Percentiles rank a stretch among this genome's conserved stretches.
phyloP scores from a whole-genome alignment of 2,888 invertebrate genomes.

The Hirudinaria manillensis region DNA sequence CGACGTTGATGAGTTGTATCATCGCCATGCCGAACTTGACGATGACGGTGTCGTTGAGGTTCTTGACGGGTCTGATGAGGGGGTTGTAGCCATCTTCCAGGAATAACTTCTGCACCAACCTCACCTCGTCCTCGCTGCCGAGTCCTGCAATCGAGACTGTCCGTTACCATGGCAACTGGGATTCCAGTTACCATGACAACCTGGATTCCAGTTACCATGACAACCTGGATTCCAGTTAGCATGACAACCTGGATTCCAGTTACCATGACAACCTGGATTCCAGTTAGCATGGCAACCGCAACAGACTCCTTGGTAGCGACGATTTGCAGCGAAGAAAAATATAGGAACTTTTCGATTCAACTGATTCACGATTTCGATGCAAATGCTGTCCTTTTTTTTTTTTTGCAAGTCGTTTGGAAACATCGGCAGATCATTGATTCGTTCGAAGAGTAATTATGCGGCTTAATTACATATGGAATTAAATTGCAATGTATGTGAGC shows the following conservation, averaged over 20 bases:
- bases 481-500: too few species aligned
- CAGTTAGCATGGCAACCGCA: too few species aligned
- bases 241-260: background rate
- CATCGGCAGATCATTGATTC: too few species aligned
- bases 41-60: conserved; percentile 93
- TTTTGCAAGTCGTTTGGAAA: too few species aligned
- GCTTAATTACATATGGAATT: too few species aligned
- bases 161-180: background rate
- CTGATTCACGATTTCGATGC: background rate
- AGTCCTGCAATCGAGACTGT: conserved; percentile 52
- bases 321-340: too few species aligned
- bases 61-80: conserved; percentile 91
- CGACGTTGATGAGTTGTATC: conserved; percentile 95
- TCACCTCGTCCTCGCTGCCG: conserved; percentile 92
- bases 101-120: conserved; percentile 88
- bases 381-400: too few species aligned
- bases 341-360: too few species aligned
- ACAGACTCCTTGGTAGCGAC: too few species aligned
- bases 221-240: too few species aligned
- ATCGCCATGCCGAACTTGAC: conserved; percentile 92
- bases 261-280: too few species aligned
- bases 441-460: too few species aligned
- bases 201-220: background rate
- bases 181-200: background rate
- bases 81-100: conserved; percentile 78